Conservation (phyloP, 1,140 invertebrate genomes). For the Calliphora vicina region DNA sequence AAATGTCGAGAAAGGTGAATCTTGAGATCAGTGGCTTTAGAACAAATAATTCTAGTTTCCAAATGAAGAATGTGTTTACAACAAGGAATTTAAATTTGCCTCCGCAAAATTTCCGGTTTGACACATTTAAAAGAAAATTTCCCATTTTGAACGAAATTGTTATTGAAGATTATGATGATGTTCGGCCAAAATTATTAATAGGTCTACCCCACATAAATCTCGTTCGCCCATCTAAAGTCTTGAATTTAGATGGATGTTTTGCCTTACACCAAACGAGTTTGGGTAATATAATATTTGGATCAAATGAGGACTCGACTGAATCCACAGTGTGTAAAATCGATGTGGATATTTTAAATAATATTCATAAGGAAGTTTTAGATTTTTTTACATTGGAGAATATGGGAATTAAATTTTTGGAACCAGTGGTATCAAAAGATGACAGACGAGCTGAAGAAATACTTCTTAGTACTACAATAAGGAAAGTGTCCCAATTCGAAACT, state of each 20-base stretch:
- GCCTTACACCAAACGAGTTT: conserved; percentile 8
- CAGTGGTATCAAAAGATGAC: not conserved
- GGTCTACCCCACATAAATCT: conserved; percentile 16
- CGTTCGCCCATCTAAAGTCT: not conserved
- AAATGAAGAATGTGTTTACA: conserved; percentile 16
- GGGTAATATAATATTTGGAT: conserved; percentile 25
- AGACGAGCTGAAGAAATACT: conserved; percentile 11
- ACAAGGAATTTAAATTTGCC: conserved; percentile 20
- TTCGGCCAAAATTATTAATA: not conserved
- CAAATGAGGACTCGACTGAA: conserved; percentile 10
- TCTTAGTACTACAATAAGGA: no score
- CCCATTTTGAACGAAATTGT: not conserved
- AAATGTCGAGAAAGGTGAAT: not conserved
- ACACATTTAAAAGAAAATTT: not conserved
- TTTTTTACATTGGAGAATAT: conserved; percentile 18
- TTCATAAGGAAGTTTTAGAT: conserved; percentile 15
- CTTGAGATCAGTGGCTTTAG: not conserved
- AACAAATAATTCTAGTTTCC: not conserved
- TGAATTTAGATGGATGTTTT: conserved; percentile 15
- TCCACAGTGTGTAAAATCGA: not conserved
- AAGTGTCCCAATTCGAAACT: no score
- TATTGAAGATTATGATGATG: conserved; percentile 26
- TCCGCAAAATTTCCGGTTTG: not conserved
- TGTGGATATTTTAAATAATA: not conserved
- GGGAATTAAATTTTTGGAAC: not conserved